Conservation (phyloP, 2,797 vertebrate species). For the Poeciliopsis turneri region DNA sequence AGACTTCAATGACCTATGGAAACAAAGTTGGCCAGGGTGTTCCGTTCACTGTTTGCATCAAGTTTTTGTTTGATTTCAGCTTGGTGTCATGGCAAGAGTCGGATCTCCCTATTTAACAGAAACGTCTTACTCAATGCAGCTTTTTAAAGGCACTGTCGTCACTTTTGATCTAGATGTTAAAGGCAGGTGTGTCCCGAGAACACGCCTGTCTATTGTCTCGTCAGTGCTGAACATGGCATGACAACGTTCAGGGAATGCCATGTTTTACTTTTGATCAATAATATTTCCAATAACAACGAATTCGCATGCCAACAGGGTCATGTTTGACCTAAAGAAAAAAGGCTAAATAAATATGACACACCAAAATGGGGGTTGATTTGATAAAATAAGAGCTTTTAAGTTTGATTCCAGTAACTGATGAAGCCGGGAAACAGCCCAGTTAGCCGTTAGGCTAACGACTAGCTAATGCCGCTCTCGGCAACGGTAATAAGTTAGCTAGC, state of each 20-base stretch:
- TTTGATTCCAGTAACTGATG: conserved; percentile 5
- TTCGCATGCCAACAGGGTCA: neutral
- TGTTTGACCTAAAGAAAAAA: neutral
- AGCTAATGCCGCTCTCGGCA: conserved; percentile 24
- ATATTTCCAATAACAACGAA: neutral
- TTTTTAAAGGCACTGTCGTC: neutral
- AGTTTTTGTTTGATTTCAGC: neutral
- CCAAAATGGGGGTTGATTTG: neutral
- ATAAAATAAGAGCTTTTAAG: neutral
- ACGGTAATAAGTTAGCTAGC: conserved; percentile 37
- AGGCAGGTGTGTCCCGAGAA: neutral
- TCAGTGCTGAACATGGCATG: neutral
- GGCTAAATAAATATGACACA: neutral
- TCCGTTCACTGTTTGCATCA: neutral
- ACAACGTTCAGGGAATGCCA: neutral
- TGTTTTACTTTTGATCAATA: neutral
- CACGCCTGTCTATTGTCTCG: conserved; percentile 3
- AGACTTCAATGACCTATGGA: neutral
- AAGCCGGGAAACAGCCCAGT: conserved; percentile 53
- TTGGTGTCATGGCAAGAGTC: neutral
- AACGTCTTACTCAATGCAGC: neutral
- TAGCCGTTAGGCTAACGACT: conserved; percentile 46
- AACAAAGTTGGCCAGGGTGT: neutral
- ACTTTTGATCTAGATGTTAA: neutral
- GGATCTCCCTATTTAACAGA: neutral